Base-by-base conservation (phyloP, 2,797 vertebrate species). In the Heterohyrax brucei region DNA sequence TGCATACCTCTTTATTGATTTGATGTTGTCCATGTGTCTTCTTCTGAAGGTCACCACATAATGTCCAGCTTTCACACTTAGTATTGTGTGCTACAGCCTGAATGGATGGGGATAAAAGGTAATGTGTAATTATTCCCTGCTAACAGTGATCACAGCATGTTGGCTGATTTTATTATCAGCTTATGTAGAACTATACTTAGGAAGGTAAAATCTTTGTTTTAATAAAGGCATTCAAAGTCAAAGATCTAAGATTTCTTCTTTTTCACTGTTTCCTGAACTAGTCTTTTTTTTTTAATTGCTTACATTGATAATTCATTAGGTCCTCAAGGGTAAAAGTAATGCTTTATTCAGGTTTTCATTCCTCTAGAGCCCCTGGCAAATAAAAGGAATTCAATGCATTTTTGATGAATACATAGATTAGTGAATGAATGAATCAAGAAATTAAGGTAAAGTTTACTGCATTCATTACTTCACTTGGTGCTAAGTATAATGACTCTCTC, bases 401-500 rank as follows among this genome's bases (percentile, higher is more conserved):
- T 94, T 56, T 95, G 50, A 26, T 66, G 50, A 83, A 64, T 89
- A 24, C 48, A 87, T 79, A 48, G 77, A 56, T 87, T 95, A 78
- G 64, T 86, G 59, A 95, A 93, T 88, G 48, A 91, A 84, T 53
- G 48, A 85, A n/a, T 10, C 2, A 77, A 77, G 18, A 88, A 88
- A 76, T 56, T 56, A 87, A 88, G 75, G 13, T 56, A n/a, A 72
- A 94, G 18, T 86, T 93, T 24, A 64, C 53, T 76, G 39, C 59
- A 59, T 84, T 91, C 28, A n/a, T 80, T 87, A 33, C 39, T 95
- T 94, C 16, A n/a, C 87, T 93, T 94, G 39, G 28, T 86, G 53
- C 22, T 87, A 66, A 77, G 2, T 48, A 33, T 77, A 89, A 87
- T 81, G 21, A 22, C 53, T 87, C 10, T 92, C 77, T 72, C 75